Conservation (phyloP, 2,888 invertebrate species). For the Dasypolia templi region DNA sequence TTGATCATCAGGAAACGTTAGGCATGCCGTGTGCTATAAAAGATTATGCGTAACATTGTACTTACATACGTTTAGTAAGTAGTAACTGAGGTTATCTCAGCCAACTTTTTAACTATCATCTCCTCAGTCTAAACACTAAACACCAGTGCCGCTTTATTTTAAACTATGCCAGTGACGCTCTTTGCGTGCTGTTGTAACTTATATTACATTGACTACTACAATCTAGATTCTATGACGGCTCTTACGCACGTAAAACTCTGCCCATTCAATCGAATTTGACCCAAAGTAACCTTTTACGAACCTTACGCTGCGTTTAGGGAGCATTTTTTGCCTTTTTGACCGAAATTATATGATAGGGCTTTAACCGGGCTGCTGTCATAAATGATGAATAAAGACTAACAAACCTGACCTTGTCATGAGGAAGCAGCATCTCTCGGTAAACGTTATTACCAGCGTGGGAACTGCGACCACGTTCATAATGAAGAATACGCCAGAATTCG, state of each 20-base stretch:
- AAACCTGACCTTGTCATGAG: background rate
- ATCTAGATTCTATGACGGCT: conserved; percentile 17
- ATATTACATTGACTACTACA: conserved; percentile 15
- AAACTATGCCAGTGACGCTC: conserved; percentile 9
- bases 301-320: background rate
- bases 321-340: background rate
- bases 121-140: background rate
- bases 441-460: background rate
- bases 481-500: conserved; percentile 25
- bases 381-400: background rate
- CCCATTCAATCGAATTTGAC: conserved; percentile 38
- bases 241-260: conserved; percentile 23
- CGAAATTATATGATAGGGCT: background rate
- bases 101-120: background rate
- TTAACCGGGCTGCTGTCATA: background rate
- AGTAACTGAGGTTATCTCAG: background rate
- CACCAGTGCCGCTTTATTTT: conserved; percentile 23
- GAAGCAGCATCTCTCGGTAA: background rate
- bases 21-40: background rate
- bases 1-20: too few species aligned
- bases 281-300: conserved; percentile 32
- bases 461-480: background rate
- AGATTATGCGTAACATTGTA: background rate
- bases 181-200: conserved; percentile 40
- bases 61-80: too few species aligned